Conservation (phyloP, 2,113 vertebrate species). For the Zapornia atra region DNA sequence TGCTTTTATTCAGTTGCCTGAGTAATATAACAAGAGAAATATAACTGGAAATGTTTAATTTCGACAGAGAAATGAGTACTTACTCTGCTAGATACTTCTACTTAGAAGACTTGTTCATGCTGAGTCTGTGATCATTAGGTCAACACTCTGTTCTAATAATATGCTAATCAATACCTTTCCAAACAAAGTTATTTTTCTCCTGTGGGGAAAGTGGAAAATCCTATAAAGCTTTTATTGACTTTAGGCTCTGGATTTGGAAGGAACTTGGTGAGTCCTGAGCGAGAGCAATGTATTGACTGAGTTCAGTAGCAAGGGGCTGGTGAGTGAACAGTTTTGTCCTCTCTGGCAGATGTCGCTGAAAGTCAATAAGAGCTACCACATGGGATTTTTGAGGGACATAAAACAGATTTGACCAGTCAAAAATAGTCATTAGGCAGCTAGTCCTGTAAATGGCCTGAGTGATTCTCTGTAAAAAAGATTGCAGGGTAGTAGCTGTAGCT, state of each 20-base stretch:
- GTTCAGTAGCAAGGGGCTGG: neutral
- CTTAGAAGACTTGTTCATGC: neutral
- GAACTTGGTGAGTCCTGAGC: neutral
- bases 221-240: slow-evolving; percentile 26
- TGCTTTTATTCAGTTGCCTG: neutral
- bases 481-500: neutral
- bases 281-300: neutral
- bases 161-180: slow-evolving; percentile 38
- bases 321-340: neutral
- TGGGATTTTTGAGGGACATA: neutral
- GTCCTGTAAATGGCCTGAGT: neutral
- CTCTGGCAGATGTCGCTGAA: neutral
- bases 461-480: neutral
- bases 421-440: neutral
- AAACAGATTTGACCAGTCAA: neutral
- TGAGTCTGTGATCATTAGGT: slow-evolving; percentile 11
- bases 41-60: neutral
- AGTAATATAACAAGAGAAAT: neutral
- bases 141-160: slow-evolving; percentile 32
- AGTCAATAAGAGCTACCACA: neutral
- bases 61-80: neutral
- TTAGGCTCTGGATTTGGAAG: neutral
- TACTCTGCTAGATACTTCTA: neutral
- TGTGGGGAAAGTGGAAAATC: neutral
- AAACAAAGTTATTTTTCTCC: slow-evolving; percentile 31